Percentiles rank a stretch among this genome's conserved stretches.
phyloP scores from a whole-genome alignment of 64 coral and sea anemone species.

The Pachyseris speciosa region DNA sequence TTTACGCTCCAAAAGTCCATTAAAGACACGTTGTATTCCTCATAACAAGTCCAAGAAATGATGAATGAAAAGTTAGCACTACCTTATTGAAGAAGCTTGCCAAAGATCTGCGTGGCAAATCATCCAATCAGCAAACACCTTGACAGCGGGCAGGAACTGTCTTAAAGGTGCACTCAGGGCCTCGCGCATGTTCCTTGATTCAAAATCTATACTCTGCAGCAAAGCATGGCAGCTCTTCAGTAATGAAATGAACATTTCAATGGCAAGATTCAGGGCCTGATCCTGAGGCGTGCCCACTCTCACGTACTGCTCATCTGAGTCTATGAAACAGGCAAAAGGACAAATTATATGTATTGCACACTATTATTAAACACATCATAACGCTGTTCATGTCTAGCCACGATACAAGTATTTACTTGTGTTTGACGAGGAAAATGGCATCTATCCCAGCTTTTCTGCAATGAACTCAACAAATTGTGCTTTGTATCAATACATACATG shows the following conservation, averaged over 20 bases:
- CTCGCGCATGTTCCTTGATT: constrained; percentile 13
- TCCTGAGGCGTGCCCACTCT: constrained; percentile 90
- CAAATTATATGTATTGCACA: neutral
- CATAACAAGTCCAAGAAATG: neutral
- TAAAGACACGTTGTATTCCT: too few species aligned
- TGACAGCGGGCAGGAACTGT: constrained; percentile 84
- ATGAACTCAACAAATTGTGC: too few species aligned
- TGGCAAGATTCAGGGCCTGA: constrained; percentile 82
- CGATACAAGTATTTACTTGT: too few species aligned
- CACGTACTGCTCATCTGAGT: constrained; percentile 60
- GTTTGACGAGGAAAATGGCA: too few species aligned
- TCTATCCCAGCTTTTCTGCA: too few species aligned
- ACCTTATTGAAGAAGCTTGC: constrained; percentile 89
- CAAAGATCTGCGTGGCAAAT: constrained; percentile 61
- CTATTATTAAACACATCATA: neutral
- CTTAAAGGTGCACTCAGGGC: constrained; percentile 57
- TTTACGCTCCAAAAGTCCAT: too few species aligned
- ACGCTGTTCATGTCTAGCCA: neutral
- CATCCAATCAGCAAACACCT: constrained; percentile 97
- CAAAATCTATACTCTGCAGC: constrained; percentile 35
- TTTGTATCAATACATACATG: too few species aligned
- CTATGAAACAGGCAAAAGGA: constrained; percentile 17
- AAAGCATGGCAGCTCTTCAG: constrained; percentile 65
- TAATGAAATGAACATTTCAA: constrained; percentile 78
- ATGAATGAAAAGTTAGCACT: neutral